Conservation (phyloP, 2,113 vertebrate species). For the Macheiramphus alcinus region DNA sequence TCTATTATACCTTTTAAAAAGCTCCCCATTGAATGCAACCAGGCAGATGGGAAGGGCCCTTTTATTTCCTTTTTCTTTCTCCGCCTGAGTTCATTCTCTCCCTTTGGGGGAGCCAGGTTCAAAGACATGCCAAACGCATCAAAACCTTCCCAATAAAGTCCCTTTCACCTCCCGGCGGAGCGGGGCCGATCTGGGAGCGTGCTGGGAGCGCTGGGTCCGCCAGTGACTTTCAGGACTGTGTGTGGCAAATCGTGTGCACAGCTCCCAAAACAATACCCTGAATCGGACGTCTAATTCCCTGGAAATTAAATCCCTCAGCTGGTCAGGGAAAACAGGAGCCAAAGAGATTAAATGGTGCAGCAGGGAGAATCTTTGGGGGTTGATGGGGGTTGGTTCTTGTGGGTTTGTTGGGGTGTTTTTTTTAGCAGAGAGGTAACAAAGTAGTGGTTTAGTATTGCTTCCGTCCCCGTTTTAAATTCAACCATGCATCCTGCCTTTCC, state of each 20-base stretch:
- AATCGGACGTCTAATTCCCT: constrained; percentile 15
- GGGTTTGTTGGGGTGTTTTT: background rate
- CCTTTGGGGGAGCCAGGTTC: constrained; percentile 45
- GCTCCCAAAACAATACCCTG: constrained; percentile 37
- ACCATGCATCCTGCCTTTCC: background rate
- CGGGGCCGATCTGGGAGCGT: background rate
- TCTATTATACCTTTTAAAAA: constrained; percentile 46
- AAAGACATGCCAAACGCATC: constrained; percentile 58
- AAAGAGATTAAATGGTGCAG: constrained; percentile 35
- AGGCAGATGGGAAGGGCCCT: constrained; percentile 44
- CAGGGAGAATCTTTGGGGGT: background rate
- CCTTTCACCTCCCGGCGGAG: background rate
- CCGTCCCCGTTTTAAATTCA: background rate
- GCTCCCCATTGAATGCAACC: constrained; percentile 30
- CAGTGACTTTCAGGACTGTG: constrained; percentile 43
- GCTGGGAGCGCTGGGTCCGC: background rate
- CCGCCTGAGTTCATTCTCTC: constrained; percentile 42
- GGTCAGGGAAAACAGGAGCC: constrained; percentile 37
- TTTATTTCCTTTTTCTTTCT: constrained; percentile 50
- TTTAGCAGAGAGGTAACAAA: background rate
- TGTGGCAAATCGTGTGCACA: constrained; percentile 37
- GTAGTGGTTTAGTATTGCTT: background rate
- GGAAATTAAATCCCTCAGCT: constrained; percentile 56
- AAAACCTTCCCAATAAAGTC: constrained; percentile 42
- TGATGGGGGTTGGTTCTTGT: background rate